Evolutionary conservation across 53 echinoderm and acorn worm genomes (phyloP).

Genomic region (Paelopatides confundens): DNA sequence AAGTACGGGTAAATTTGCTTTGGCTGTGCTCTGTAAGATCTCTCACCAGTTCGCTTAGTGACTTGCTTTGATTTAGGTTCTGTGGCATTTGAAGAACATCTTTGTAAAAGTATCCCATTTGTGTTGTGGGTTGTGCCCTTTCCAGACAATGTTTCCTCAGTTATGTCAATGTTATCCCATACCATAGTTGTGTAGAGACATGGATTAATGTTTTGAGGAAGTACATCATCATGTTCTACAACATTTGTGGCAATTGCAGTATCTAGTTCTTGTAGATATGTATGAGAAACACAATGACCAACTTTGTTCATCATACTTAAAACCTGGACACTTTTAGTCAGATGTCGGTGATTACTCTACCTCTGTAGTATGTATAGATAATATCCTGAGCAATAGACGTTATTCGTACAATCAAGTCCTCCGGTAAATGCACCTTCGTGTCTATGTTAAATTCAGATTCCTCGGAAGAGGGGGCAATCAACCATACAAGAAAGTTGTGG

Average conservation of each 20-base stretch:
- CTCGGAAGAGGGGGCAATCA: slow-evolving; percentile 23
- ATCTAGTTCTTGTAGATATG: slow-evolving; percentile 66
- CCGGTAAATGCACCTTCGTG: slow-evolving; percentile 8
- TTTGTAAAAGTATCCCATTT: slow-evolving; percentile 74
- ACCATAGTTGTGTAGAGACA: slow-evolving; percentile 59
- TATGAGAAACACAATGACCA: slow-evolving; percentile 54
- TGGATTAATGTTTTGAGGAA: slow-evolving; percentile 13
- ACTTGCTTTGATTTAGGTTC: not conserved
- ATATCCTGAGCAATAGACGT: slow-evolving; percentile 75
- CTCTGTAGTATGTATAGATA: slow-evolving; percentile 67
- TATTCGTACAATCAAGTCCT: slow-evolving; percentile 34
- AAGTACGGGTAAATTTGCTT: slow-evolving; percentile 44
- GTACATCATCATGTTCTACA: not conserved
- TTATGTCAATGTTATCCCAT: slow-evolving; percentile 79
- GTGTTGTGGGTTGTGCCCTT: slow-evolving; percentile 82
- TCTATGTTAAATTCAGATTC: slow-evolving; percentile 43
- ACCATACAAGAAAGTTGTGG: slow-evolving; percentile 73
- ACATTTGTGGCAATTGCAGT: slow-evolving; percentile 55
- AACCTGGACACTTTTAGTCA: slow-evolving; percentile 66
- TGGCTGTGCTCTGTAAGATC: slow-evolving; percentile 40
- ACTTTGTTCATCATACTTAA: slow-evolving; percentile 70
- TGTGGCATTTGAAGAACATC: not conserved
- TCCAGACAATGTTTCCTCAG: slow-evolving; percentile 63
- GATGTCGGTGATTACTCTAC: slow-evolving; percentile 50
- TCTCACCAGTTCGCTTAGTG: slow-evolving; percentile 43